phyloP scores from a whole-genome alignment of 2,113 vertebrate genomes.

The Boulengerochromis microlepis region DNA sequence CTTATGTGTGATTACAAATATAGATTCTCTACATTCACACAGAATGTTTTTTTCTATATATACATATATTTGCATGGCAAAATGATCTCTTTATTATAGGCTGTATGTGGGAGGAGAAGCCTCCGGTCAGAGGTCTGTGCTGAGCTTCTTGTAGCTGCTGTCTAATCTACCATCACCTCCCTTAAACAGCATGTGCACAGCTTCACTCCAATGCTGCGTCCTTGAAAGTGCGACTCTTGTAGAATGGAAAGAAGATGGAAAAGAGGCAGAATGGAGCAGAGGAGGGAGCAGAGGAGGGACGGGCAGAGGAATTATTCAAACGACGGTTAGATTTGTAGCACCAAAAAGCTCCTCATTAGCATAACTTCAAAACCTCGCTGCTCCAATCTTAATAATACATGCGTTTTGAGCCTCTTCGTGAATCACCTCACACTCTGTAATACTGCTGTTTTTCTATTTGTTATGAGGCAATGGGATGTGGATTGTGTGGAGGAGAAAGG shows the following conservation, averaged over 20 bases:
- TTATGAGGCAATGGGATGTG: slow-evolving; percentile 3
- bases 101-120: slow-evolving; percentile 8
- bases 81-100: slow-evolving; percentile 15
- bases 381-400: slow-evolving; percentile 51
- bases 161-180: slow-evolving; percentile 43
- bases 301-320: slow-evolving; percentile 43
- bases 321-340: slow-evolving; percentile 40
- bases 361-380: slow-evolving; percentile 50
- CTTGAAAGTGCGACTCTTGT: slow-evolving; percentile 23
- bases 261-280: neutral
- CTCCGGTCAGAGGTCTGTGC: slow-evolving; percentile 8
- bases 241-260: neutral
- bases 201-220: neutral
- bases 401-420: slow-evolving; percentile 23
- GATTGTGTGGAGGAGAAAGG: neutral
- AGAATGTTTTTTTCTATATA: neutral
- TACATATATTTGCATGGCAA: neutral
- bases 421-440: slow-evolving; percentile 24
- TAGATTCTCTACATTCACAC: neutral
- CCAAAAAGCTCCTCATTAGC: slow-evolving; percentile 47
- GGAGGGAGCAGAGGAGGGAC: neutral
- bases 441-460: slow-evolving; percentile 30
- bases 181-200: slow-evolving; percentile 1
- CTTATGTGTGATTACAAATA: neutral
- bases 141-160: neutral